phyloP scores from a whole-genome alignment of 2,797 vertebrate species.

The Periparus ater region DNA sequence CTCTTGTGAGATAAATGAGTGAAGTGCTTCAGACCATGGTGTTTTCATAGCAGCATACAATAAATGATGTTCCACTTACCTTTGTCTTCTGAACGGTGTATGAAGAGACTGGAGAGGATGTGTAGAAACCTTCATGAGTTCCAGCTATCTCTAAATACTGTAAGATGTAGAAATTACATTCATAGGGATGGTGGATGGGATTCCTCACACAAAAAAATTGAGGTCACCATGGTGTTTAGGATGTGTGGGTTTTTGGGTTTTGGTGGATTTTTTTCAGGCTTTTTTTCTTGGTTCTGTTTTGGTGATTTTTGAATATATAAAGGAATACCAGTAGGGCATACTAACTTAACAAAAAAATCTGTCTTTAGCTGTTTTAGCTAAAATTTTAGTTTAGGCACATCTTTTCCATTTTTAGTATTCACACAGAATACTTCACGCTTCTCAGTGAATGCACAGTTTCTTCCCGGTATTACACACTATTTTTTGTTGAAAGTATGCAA shows the following conservation, averaged over 20 bases:
- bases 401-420: neutral
- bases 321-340: neutral
- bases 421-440: neutral
- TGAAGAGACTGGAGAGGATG: neutral
- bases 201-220: neutral
- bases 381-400: neutral
- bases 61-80: neutral
- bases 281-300: neutral
- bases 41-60: neutral
- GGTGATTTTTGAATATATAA: neutral
- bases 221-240: neutral
- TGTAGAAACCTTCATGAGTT: neutral
- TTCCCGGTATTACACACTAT: neutral
- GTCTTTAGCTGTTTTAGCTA: neutral
- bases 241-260: accelerated
- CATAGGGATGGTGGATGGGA: neutral
- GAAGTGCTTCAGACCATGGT: neutral
- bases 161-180: neutral
- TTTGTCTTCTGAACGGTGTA: neutral
- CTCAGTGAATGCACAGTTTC: neutral
- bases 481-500: neutral
- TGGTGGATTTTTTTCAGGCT: accelerated
- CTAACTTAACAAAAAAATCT: neutral
- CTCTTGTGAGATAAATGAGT: neutral
- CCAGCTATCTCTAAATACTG: neutral